phyloP scores from a whole-genome alignment of 2,888 invertebrate genomes.

The Mesopsocus fuscifrons region DNA sequence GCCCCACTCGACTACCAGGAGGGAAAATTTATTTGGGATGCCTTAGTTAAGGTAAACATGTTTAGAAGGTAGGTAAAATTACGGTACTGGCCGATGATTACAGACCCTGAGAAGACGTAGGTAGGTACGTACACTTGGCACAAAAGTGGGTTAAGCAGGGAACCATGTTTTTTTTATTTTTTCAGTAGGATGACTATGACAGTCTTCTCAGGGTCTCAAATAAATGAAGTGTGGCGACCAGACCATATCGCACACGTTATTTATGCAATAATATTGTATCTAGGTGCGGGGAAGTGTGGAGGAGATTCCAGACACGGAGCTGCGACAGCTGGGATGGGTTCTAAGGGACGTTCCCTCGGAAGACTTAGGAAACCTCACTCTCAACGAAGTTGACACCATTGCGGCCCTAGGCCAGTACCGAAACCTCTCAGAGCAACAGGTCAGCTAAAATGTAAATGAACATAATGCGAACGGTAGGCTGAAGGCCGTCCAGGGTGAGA shows the following conservation, averaged over 20 bases:
- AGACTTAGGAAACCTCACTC: conserved; percentile 31
- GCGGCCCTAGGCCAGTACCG: conserved; percentile 34
- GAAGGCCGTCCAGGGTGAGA: no score
- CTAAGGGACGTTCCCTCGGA: conserved; percentile 28
- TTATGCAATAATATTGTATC: no score
- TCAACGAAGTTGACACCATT: conserved; percentile 32
- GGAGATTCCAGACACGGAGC: conserved; percentile 27
- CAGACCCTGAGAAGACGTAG: no score
- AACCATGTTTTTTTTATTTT: no score
- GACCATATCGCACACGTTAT: no score
- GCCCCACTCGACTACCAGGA: background rate
- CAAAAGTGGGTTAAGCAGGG: no score
- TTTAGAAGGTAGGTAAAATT: no score
- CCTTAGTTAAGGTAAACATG: background rate
- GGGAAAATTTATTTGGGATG: conserved; percentile 3
- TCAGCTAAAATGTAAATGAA: conserved; percentile 12
- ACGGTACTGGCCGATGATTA: conserved; percentile 15
- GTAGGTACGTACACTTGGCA: no score
- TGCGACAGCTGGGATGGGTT: conserved; percentile 29
- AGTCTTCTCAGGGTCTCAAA: no score
- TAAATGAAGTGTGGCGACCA: no score
- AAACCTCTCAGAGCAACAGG: conserved; percentile 25
- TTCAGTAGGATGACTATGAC: no score
- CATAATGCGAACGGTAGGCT: no score
- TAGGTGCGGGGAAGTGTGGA: conserved; percentile 24